A percentile compares a stretch with the other conserved stretches of the same genome.
phyloP scores from a whole-genome alignment of 2,113 vertebrate species.

The Trichomycterus rosablanca region DNA sequence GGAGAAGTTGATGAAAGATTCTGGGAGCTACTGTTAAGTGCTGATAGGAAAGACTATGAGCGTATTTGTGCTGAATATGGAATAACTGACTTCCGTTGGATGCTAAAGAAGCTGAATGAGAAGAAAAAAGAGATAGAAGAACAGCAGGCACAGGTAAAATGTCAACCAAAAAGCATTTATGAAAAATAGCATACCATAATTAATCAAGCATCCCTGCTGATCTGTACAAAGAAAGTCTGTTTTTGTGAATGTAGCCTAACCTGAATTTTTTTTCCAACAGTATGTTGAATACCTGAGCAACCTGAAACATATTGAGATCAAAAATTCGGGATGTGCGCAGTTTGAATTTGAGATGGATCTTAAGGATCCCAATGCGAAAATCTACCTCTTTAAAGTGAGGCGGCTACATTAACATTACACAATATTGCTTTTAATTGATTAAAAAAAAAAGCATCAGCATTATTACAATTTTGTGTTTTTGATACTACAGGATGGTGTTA shows the following conservation, averaged over 20 bases:
- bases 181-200: not conserved
- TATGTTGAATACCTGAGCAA: conserved; percentile 67
- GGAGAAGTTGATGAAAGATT: conserved; percentile 65
- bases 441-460: too few species aligned
- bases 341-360: conserved; percentile 83
- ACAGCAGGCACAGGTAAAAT: conserved; percentile 67
- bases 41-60: conserved; percentile 81
- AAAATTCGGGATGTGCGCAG: conserved; percentile 59
- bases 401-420: not conserved
- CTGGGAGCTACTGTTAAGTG: conserved; percentile 79
- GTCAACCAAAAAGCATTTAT: not conserved
- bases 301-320: conserved; percentile 71
- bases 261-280: conserved; percentile 53
- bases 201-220: not conserved
- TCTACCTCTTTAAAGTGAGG: conserved; percentile 84
- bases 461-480: not conserved
- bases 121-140: conserved; percentile 67
- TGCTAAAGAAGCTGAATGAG: conserved; percentile 78
- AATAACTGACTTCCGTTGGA: conserved; percentile 78
- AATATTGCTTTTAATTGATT: too few species aligned
- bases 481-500: conserved; percentile 71
- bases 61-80: conserved; percentile 76
- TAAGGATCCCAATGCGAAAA: conserved; percentile 66
- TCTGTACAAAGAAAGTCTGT: not conserved
- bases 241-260: not conserved